Evolutionary conservation across 2,113 vertebrate species (phyloP).

Genomic region (Pao palembangensis): DNA sequence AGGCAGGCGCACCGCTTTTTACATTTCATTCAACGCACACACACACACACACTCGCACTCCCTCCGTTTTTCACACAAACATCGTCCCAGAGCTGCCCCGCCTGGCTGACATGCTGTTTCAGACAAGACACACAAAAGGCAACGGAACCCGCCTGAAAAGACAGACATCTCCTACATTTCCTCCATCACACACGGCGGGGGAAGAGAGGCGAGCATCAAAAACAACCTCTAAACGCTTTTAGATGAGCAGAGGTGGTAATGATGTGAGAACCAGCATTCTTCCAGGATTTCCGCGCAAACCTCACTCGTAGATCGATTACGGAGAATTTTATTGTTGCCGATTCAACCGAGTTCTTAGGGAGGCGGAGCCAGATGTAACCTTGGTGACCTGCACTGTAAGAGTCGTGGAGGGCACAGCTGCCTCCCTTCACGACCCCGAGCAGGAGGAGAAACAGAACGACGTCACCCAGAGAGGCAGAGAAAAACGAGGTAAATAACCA

Average conservation of each 20-base stretch:
- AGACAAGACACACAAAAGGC: slow-evolving; percentile 72
- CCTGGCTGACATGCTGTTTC: slow-evolving; percentile 71
- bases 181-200: slow-evolving; percentile 59
- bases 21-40: slow-evolving; percentile 63
- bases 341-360: not conserved
- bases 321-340: slow-evolving; percentile 21
- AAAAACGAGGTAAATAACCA: slow-evolving; percentile 37
- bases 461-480: slow-evolving; percentile 4
- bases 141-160: slow-evolving; percentile 68
- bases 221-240: slow-evolving; percentile 61
- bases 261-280: slow-evolving; percentile 2
- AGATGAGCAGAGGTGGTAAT: slow-evolving; percentile 42
- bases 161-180: slow-evolving; percentile 72
- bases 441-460: slow-evolving; percentile 9
- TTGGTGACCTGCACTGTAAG: slow-evolving; percentile 37
- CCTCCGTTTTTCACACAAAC: slow-evolving; percentile 58
- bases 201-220: slow-evolving; percentile 39
- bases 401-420: slow-evolving; percentile 19
- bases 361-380: slow-evolving; percentile 36
- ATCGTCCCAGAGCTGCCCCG: slow-evolving; percentile 64
- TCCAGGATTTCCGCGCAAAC: slow-evolving; percentile 28
- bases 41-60: slow-evolving; percentile 37
- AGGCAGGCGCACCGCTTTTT: slow-evolving; percentile 68
- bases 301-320: not conserved
- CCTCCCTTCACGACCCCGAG: slow-evolving; percentile 12